These are phyloP conservation scores for Coecobrya sp. DNA, from an alignment of 2,888 invertebrate species.

Conservation along the genomic window DNA sequence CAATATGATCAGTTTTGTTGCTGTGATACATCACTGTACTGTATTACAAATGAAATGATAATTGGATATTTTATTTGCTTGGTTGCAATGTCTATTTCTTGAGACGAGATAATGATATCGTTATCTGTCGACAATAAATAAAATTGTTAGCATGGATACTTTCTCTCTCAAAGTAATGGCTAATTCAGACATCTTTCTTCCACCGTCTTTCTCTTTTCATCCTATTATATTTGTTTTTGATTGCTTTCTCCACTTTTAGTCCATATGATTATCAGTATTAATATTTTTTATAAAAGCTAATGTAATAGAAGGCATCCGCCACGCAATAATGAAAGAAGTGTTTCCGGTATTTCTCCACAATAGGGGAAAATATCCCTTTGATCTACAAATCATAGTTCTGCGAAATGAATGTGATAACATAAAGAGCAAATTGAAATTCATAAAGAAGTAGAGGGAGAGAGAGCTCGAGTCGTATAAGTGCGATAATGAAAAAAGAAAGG, in stretches of 20 bases:
- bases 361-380: neutral
- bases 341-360: neutral
- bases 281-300: neutral
- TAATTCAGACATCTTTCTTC: neutral
- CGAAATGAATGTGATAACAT: neutral
- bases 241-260: neutral
- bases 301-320: neutral
- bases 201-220: no score
- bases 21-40: no score
- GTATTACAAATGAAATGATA: neutral
- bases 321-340: neutral
- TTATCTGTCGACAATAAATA: neutral
- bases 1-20: no score
- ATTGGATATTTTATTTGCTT: neutral
- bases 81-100: neutral
- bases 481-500: neutral
- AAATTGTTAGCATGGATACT: neutral
- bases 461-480: neutral
- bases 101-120: neutral
- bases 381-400: neutral
- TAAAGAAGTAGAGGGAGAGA: neutral
- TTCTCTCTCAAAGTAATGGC: neutral
- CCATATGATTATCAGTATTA: neutral
- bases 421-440: conserved; percentile 26
- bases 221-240: neutral